A percentile compares a stretch with the other conserved stretches of the same genome.
phyloP scores from a whole-genome alignment of 2,888 invertebrate species.

The Geotrupes spiniger region DNA sequence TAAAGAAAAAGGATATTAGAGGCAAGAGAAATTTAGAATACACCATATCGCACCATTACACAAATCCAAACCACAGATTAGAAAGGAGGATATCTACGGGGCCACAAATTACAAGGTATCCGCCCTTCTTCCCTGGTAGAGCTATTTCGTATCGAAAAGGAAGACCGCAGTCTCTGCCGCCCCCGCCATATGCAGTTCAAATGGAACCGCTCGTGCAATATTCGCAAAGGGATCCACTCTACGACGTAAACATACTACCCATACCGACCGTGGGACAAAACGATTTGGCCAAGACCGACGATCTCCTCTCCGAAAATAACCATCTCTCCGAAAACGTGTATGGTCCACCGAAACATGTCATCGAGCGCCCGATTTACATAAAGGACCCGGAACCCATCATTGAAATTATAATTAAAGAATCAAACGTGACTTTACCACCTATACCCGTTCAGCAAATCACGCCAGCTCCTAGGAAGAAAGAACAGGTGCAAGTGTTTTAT shows the following conservation, averaged over 20 bases:
- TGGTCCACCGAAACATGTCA: slow-evolving; percentile 49
- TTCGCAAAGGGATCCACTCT: slow-evolving; percentile 75
- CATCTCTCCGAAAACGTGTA: slow-evolving; percentile 52
- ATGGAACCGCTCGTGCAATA: slow-evolving; percentile 80
- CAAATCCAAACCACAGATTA: slow-evolving; percentile 55
- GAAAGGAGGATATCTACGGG: slow-evolving; percentile 57
- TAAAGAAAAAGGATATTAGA: slow-evolving; percentile 41
- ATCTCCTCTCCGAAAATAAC: slow-evolving; percentile 48
- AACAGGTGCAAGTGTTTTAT: slow-evolving; percentile 87
- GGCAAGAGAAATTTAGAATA: slow-evolving; percentile 61
- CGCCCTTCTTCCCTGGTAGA: slow-evolving; percentile 40
- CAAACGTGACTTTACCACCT: slow-evolving; percentile 75
- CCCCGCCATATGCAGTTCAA: slow-evolving; percentile 74
- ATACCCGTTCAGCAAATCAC: slow-evolving; percentile 56
- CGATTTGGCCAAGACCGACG: slow-evolving; percentile 53
- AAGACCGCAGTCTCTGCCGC: slow-evolving; percentile 49
- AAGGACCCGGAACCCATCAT: slow-evolving; percentile 87
- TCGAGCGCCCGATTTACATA: slow-evolving; percentile 51
- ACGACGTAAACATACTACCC: slow-evolving; percentile 55
- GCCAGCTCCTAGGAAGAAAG: slow-evolving; percentile 59
- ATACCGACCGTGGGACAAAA: slow-evolving; percentile 47
- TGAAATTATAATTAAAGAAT: slow-evolving; percentile 88
- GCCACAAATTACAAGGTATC: slow-evolving; percentile 37
- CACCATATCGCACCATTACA: slow-evolving; percentile 57
- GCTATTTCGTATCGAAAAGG: slow-evolving; percentile 41